Base-by-base conservation (phyloP, 2,888 invertebrate genomes). In the Melinaea marsaeus region DNA sequence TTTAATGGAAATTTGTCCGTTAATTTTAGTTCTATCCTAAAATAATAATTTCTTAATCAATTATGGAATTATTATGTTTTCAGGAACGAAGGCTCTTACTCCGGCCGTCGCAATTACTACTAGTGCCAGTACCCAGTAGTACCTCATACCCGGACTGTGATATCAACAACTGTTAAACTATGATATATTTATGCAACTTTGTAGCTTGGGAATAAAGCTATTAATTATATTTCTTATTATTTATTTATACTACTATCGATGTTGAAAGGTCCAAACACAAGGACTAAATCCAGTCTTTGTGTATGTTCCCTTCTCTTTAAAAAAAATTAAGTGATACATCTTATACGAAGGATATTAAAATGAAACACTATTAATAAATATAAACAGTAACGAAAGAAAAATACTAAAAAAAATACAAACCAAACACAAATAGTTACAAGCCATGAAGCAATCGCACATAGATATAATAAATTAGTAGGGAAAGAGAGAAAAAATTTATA, bases 91-190 rank as follows among this genome's bases (percentile, higher is more conserved):
- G 86, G 86, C 13, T 77, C 83, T 68, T 65, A 70, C 63, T 66
- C 69, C 48, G 77, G 77, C 4, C 79, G 82, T 33, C 79, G 81
- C 32, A 79, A 77, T 69, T 65, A 72, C 56, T 80, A 79, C 68
- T 74, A 77, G 51, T 78, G 76, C 64, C 77, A 57, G 51, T 68
- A 65, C 69, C 67, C 69, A 66, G 79, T 55, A 37, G 66, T 63
- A 70, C 83, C 86, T 86, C 84, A 84, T 63, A 74, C 76, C 71
- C 75, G 83, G 81, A 83, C 88, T 88, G 88, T 88, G 88, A 88
- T 88, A 87, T 79, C 72, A 72, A 57, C 57, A 63, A 56, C 51
- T 59, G 51, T 65, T 65, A 11, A 61, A 58, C 51, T 51, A 51
- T 57, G 51, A 64, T 58, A 33, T 64, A 62, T 61, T 67, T 67